Conservation (phyloP, 2,113 vertebrate genomes). For the Pygoscelis antarcticus region DNA sequence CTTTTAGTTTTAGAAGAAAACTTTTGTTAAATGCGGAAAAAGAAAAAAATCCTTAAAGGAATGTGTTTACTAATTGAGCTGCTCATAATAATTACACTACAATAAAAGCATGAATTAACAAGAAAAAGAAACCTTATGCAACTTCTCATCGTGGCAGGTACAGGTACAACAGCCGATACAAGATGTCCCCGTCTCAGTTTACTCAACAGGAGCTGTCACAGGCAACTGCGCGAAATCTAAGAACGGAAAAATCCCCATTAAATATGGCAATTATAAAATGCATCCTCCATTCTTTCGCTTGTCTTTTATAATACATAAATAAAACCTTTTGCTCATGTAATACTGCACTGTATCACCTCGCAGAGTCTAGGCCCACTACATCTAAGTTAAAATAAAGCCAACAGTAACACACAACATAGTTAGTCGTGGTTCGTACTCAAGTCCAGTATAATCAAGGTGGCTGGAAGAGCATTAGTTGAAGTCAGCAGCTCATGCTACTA, state of each 20-base stretch:
- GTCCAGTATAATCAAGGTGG: no score
- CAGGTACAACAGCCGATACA: not conserved
- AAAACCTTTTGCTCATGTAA: not conserved
- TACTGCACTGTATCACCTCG: not conserved
- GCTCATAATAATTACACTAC: constrained; percentile 20
- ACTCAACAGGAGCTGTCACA: constrained; percentile 7
- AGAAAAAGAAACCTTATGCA: constrained; percentile 64
- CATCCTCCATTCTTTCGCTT: not conserved
- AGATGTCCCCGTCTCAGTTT: not conserved
- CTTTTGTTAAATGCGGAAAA: not conserved
- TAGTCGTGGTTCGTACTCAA: fast-evolving
- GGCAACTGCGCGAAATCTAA: not conserved
- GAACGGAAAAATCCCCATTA: constrained; percentile 42
- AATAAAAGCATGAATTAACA: constrained; percentile 33
- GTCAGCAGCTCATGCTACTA: not conserved
- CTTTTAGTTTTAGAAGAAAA: constrained; percentile 21
- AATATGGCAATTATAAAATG: not conserved
- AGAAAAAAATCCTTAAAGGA: constrained; percentile 30
- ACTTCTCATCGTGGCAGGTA: constrained; percentile 47
- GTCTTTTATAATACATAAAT: not conserved
- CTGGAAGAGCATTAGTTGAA: not conserved
- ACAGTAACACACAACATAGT: not conserved
- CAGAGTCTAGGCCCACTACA: not conserved
- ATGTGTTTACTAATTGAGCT: constrained; percentile 47
- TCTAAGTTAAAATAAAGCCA: not conserved